Evolutionary conservation across 2,113 vertebrate genomes (phyloP), one percentile per base, ranked within the genome.

Genomic region (Benthochromis sp.): DNA sequence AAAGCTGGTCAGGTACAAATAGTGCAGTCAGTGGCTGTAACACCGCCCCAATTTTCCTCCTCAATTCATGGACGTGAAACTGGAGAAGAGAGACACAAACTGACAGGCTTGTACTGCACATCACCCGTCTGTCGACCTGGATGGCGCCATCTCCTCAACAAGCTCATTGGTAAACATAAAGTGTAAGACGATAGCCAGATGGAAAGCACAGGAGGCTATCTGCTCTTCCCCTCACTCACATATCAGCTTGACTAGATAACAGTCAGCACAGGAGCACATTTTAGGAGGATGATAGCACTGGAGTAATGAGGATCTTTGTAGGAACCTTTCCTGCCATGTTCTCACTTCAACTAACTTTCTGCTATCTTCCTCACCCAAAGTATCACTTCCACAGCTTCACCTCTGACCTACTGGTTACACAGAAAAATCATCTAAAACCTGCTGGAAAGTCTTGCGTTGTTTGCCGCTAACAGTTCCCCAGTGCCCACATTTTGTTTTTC

Each of bases 151-250:
- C 80, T 78, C 86, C 71, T 45, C 52, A 1, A 45, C 54, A 4
- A 82, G 87, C 93, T 93, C 86, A 91, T 92, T 89, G 92, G 84
- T 88, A 93, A 88, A 92, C 91, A 92, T 84, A 71, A 90, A 85
- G 92, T 38, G 89, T 83, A 63, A 63, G 81, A 66, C 13, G 12
- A 86, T 29, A 86, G 86, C 63, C 89, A 86, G 88, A 90, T 87
- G 63, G 85, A 86, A 87, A 87, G 87, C 78, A 55, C 78, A 5
- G 83, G 84, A 89, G 88, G 81, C 88, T 90, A 87, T 93, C 92
- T 89, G 80, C 84, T 55, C 88, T 3, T 34, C 45, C 82, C 4
- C 40, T 76, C 89, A 40, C 89, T 86, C 90, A 14, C 88, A 11
- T 38, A 87, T 85, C 84, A 84, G 24, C 52, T 78, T 52, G 73